phyloP scores from a whole-genome alignment of 2,113 vertebrate genomes.

The Felis catus region F.catus_Fca126_mat1.0 CM031421.1:1256001-1256500 shows the following conservation, averaged over 20 bases:
- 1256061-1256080: neutral
- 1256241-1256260: neutral
- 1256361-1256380: neutral
- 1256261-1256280: neutral
- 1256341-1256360: neutral
- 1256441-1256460: neutral
- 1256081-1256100: neutral
- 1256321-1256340: neutral
- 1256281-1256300: constrained; percentile 51
- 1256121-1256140: neutral
- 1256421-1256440: constrained; percentile 10
- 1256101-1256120: constrained; percentile 1
- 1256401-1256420: neutral
- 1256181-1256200: neutral
- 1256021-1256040: neutral
- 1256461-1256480: neutral
- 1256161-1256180: neutral
- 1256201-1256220: neutral
- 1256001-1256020: neutral
- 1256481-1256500: neutral
- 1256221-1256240: neutral
- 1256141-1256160: neutral
- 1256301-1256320: neutral
- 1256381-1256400: neutral
- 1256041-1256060: neutral